These are phyloP conservation scores for Alligator sinensis DNA, from an alignment of 2,113 vertebrate species.

Conservation along the genomic window DNA sequence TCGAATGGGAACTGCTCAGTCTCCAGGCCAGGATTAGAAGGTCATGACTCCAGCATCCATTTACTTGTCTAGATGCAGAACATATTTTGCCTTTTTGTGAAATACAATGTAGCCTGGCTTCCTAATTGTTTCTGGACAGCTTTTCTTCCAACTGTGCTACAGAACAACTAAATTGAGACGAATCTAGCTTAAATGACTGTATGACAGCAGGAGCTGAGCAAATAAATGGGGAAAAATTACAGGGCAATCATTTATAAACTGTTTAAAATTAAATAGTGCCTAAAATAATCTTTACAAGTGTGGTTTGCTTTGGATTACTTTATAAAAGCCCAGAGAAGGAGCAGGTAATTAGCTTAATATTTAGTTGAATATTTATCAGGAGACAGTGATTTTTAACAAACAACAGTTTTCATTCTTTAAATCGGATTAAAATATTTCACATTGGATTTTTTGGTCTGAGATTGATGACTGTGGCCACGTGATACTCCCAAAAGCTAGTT, in stretches of 20 bases:
- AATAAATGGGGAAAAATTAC: background rate
- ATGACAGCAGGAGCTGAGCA: background rate
- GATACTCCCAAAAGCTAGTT: background rate
- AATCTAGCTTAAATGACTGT: background rate
- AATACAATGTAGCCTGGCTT: constrained; percentile 1
- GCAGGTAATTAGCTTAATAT: background rate
- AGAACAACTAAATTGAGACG: background rate
- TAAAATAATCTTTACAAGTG: background rate
- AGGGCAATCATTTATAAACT: background rate
- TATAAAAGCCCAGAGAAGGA: background rate
- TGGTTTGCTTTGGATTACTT: background rate
- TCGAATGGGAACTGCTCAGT: constrained; percentile 17
- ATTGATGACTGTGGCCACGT: constrained; percentile 18
- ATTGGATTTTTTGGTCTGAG: constrained; percentile 22
- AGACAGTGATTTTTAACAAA: background rate
- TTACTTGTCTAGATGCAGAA: constrained; percentile 52
- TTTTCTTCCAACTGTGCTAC: background rate
- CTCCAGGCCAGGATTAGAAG: constrained; percentile 47
- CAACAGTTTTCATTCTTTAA: constrained; percentile 28
- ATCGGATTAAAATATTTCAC: constrained; percentile 10
- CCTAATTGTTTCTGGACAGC: background rate
- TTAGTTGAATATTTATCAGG: background rate
- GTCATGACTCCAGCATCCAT: background rate
- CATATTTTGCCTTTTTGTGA: background rate
- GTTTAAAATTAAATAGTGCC: constrained; percentile 2